Percentiles rank a stretch among this genome's conserved stretches.
These are phyloP conservation scores for Julus scanicus DNA, from an alignment of 2,888 invertebrate genomes.

Conservation along the genomic window DNA sequence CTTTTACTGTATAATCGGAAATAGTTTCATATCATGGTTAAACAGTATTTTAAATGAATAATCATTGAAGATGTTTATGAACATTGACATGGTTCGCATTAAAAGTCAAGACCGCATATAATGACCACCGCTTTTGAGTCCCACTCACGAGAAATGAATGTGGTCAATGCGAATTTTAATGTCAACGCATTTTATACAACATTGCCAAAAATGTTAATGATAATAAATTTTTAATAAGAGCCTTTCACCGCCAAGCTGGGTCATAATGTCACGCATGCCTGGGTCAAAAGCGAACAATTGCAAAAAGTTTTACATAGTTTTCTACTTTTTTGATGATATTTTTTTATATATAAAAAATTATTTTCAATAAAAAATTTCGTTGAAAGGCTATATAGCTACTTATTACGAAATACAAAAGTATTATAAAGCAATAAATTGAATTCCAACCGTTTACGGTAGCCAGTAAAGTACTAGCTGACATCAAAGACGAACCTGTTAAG, in stretches of 20 bases:
- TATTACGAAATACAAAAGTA: neutral
- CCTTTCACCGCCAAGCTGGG: neutral
- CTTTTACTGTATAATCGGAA: too few species aligned
- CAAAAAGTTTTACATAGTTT: neutral
- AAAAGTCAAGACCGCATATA: neutral
- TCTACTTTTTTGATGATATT: neutral
- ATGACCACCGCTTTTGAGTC: neutral
- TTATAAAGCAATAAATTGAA: neutral
- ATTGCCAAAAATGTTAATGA: slow-evolving; percentile 9
- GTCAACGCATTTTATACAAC: neutral
- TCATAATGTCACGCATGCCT: slow-evolving; percentile 8
- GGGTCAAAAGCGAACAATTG: neutral
- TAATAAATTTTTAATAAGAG: neutral
- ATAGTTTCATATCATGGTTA: too few species aligned
- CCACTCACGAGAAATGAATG: slow-evolving; percentile 6
- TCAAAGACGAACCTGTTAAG: neutral
- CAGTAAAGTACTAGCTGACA: neutral
- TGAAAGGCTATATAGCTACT: slow-evolving; percentile 6
- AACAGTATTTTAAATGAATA: neutral
- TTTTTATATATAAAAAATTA: neutral
- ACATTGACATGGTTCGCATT: slow-evolving; percentile 18
- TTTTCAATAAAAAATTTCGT: slow-evolving; percentile 14
- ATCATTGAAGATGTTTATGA: neutral
- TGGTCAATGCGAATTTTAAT: slow-evolving; percentile 17
- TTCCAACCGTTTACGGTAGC: neutral